Base-by-base conservation (phyloP, 1,140 invertebrate genomes). In the Drosophila dunni region DNA sequence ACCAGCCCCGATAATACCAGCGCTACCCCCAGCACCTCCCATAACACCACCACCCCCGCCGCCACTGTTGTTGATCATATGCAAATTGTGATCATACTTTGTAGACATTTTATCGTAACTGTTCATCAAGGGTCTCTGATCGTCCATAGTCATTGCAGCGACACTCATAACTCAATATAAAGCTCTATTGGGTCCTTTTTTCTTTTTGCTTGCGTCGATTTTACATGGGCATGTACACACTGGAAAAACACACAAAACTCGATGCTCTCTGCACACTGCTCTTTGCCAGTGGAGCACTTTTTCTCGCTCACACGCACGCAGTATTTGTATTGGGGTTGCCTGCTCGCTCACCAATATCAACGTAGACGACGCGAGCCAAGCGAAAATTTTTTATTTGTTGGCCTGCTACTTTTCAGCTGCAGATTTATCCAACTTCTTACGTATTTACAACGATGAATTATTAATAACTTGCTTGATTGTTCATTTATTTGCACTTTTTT, bases 91-190 rank as follows among this genome's bases (percentile, higher is more conserved):
- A 76, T 91, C 90, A 78, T 91, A 91, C 88, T 91, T 86, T 77
- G 78, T 70, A 38, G 89, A 73, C 90, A 91, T 90, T 91, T 91
- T 91, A 54, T 91, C 90, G 79, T 91, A 91, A 91, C 79, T 91
- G 81, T 91, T 90, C 90, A 91, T 91, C 83, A 91, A 90, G 62
- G 90, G 90, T 91, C 90, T 91, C 73, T 91, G 90, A 91, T 91
- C 90, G 90, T 91, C 90, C 90, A 91, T 90, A 91, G 90, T 91
- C 90, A 91, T 91, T 91, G 90, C 90, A 91, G 90, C 90, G 90
- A 91, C 90, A 91, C 90, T 91, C 90, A 91, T 91, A 82, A 91
- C 79, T 82, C 71, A 80, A 48, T 69, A 70, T 38, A 73, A 76
- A 63, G 46, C 61, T 81, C 44, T 70, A 64, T 44, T 70, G 13